phyloP scores from a whole-genome alignment of 2,888 invertebrate genomes.

The Cancer borealis region DNA sequence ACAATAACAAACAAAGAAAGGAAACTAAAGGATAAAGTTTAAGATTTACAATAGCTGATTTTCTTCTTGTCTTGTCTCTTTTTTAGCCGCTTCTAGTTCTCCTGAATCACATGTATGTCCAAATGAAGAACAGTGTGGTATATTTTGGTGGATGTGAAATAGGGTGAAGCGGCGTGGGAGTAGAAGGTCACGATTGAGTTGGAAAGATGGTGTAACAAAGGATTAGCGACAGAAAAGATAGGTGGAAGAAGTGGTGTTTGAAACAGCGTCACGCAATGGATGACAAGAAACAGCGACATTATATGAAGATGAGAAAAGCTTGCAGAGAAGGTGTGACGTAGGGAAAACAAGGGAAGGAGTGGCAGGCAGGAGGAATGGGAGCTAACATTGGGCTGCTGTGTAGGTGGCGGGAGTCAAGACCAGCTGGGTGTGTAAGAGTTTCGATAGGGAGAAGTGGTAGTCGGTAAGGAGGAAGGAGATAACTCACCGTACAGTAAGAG shows the following conservation, averaged over 20 bases:
- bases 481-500: not conserved
- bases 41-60: not conserved
- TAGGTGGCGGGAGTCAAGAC: not conserved
- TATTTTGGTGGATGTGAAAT: not conserved
- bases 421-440: not conserved
- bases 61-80: not conserved
- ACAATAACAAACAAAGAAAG: no score
- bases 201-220: no score
- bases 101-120: not conserved
- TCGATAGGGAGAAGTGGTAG: slow-evolving; percentile 12
- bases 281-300: no score
- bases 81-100: not conserved
- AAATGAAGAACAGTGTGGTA: not conserved
- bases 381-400: not conserved
- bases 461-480: not conserved
- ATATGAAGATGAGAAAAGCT: no score
- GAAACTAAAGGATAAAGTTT: no score
- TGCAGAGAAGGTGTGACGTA: not conserved
- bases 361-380: not conserved
- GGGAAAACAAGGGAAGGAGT: not conserved
- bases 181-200: no score
- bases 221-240: no score
- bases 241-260: no score
- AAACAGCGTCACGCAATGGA: no score
- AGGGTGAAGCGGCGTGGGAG: not conserved